Base-by-base conservation (phyloP, 2,797 vertebrate species). In the Lycodopsis pacificus region DNA sequence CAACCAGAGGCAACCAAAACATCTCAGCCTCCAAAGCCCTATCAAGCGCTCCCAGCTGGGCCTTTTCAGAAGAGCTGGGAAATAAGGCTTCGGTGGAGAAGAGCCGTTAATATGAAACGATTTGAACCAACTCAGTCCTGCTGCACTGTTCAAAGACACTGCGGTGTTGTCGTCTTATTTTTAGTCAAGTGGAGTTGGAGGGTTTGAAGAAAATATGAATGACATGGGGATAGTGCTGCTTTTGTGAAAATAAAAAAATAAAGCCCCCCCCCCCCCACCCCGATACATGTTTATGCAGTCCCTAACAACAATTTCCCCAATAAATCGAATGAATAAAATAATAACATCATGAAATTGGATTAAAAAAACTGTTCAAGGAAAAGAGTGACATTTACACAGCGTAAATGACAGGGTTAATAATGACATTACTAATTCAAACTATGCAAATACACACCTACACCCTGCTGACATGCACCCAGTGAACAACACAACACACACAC, bases 381-480 rank as follows among this genome's bases (percentile, higher is more conserved):
- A 19, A 46, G 42, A 44, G 42, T 6, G 15, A 15, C 11, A 48
- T 53, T 58, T 67, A 58, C 65, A 73, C 69, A 20, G 27, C 36
- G 13, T 20, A 61, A 56, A 78, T 36, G 48, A 71, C 13, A 71
- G 30, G 70, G 46, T 73, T 65, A 80, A 61, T 61, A 59, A 79
- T 54, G 61, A 38, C 32, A 56, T 56, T 11, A 64, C 27, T 13
- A 58, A 80, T 74, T 25, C 14, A 46, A 65, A 27, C 40, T 67
- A 48, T 71, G 73, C 59, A 71, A 71, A 76, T 27, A 30, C 32
- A 73, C 51, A 67, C 77, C 49, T 69, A 69, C 66, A 74, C 51
- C n/a, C 51, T 65, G 66, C 42, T 76, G 3, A 10, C n/a, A 53
- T 22, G 40, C 59, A 36, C 22, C 44, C 73, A 64, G 42, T 19